A percentile compares a stretch with the other conserved stretches of the same genome.
phyloP scores from a whole-genome alignment of 2,888 invertebrate genomes.

The Agrotis clavis region DNA sequence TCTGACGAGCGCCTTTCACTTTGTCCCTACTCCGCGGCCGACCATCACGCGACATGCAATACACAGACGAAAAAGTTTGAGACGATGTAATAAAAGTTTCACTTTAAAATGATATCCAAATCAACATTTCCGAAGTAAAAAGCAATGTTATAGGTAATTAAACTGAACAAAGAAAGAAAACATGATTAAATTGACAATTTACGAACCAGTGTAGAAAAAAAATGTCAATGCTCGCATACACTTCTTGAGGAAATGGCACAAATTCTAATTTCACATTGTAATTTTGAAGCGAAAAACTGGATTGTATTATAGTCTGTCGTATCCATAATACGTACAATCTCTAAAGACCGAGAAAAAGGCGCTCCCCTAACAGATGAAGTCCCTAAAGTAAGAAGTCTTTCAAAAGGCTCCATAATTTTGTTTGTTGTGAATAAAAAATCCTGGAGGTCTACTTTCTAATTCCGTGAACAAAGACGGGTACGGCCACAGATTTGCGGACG shows the following conservation, averaged over 20 bases:
- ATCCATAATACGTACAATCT: constrained; percentile 38
- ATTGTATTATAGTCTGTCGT: constrained; percentile 40
- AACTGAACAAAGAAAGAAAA: constrained; percentile 14
- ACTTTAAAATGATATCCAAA: background rate
- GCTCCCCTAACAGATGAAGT: constrained; percentile 40
- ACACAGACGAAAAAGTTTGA: too few relatives aligned
- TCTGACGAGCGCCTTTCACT: too few relatives aligned
- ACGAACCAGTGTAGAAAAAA: constrained; percentile 43
- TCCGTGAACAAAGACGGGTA: too few relatives aligned
- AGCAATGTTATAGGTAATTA: constrained; percentile 33
- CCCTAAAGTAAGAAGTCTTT: constrained; percentile 32
- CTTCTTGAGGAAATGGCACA: constrained; percentile 29
- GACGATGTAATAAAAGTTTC: too few relatives aligned
- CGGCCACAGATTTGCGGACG: too few relatives aligned
- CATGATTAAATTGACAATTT: constrained; percentile 53
- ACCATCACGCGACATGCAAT: too few relatives aligned
- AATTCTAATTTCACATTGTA: constrained; percentile 56
- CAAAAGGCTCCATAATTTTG: constrained; percentile 46
- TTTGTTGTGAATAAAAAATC: constrained; percentile 43
- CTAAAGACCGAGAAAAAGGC: constrained; percentile 21
- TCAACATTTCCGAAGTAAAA: constrained; percentile 13
- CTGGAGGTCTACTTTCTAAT: too few relatives aligned
- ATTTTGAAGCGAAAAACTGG: constrained; percentile 47
- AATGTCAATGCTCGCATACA: constrained; percentile 33
- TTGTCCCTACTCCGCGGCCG: too few relatives aligned